These are phyloP conservation scores for Tetragnatha versicolor DNA, from an alignment of 1,140 invertebrate genomes.

Conservation along the genomic window DNA sequence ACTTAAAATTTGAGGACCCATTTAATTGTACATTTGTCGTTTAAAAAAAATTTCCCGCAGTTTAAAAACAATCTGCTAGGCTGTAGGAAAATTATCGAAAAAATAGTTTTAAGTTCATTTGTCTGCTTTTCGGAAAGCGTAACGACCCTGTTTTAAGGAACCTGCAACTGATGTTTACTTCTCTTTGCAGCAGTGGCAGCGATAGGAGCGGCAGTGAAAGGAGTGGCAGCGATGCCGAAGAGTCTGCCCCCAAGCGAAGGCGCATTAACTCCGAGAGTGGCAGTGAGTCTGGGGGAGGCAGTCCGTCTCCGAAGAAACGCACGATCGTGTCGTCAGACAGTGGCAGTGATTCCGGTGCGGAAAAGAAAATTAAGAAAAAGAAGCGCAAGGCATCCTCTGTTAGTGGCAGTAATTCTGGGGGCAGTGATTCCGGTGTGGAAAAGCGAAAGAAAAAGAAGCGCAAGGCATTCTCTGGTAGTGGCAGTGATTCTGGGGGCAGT, in stretches of 20 bases:
- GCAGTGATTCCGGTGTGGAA: neutral
- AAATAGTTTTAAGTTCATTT: neutral
- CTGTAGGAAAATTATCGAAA: neutral
- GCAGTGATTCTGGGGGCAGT: neutral
- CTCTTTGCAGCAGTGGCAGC: conserved; percentile 64
- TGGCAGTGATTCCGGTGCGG: conserved; percentile 59
- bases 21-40: too few relatives aligned
- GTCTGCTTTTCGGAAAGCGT: neutral
- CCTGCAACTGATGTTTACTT: neutral
- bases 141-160: neutral
- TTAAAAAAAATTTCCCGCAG: too few relatives aligned
- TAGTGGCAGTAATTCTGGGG: conserved; percentile 1
- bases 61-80: neutral
- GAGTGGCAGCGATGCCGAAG: conserved; percentile 59
- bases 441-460: conserved; percentile 47
- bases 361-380: conserved; percentile 5
- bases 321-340: conserved; percentile 58
- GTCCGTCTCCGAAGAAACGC: conserved; percentile 43
- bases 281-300: conserved; percentile 53
- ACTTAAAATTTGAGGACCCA: too few relatives aligned
- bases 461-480: conserved; percentile 56
- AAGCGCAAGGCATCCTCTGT: conserved; percentile 51
- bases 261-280: conserved; percentile 60
- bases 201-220: conserved; percentile 9
- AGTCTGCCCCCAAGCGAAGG: conserved; percentile 44